Evolutionary conservation across 2,888 invertebrate genomes (phyloP), one percentile per base, ranked within the genome.

Genomic region (Matsumyia berberina): DNA sequence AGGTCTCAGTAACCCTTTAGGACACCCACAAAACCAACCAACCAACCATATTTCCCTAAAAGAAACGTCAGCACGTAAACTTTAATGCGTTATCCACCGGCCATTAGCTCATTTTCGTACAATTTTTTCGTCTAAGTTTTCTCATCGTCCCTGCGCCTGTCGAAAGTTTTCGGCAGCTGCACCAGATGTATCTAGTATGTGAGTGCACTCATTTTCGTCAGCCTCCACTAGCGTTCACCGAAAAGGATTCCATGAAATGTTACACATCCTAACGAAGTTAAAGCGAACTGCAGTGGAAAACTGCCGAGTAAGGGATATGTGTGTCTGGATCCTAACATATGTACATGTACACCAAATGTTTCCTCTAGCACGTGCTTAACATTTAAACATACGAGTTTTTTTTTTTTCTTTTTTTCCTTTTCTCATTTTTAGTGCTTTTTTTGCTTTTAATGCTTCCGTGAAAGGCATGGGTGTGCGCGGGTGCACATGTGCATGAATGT

Each of bases 251-350:
- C 64, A n/a, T 62, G 49, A 49, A 57, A 72, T 79, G 57, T 79
- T 64, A 64, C 79, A 79, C 72, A 79, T 79, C 72, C 79, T 72
- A 79, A 79, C 72, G 66, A 79, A 72, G 79, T 79, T 72, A 79
- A 46, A 42, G 46, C 62, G 58, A 53, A 69, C 44, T 62, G 42
- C 46, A 51, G 31, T 64, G 44, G 19, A 12, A 57, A 67, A 55
- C 51, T 66, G 37, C 57, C 24, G 46, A 35, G 35, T 11, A 35
- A 12, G 35, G 72, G 17, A 49, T 39, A 6, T n/a, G n/a, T 44
- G 15, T 49, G 2, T 51, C 8, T 17, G 7, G 12, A 35, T 5
- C 8, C 2, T 11, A 19, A 9, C 24, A 17, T 24, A 9, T 17
- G 8, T 19, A 42, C 24, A 24, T 37, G 49, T 49, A 49, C 46